Percentiles rank a stretch among this genome's conserved stretches.
Conservation (phyloP, 2,797 vertebrate species). For the Acomys russatus region DNA sequence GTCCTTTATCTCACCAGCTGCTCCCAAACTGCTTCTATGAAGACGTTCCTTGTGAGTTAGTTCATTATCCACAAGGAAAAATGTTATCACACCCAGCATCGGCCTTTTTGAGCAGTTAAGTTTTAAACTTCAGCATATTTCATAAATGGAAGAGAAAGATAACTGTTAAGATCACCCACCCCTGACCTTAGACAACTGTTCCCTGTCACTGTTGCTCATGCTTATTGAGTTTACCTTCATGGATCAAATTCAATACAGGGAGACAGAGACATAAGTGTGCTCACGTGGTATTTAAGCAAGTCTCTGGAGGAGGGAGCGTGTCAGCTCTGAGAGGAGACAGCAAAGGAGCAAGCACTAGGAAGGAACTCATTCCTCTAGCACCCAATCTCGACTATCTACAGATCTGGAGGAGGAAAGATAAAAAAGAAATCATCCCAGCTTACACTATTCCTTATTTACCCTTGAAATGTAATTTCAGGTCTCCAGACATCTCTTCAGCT, state of each 20-base stretch:
- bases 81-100: not conserved
- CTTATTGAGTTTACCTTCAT: not conserved
- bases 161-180: not conserved
- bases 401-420: not conserved
- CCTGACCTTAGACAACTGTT: not conserved
- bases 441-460: conserved; percentile 5
- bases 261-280: not conserved
- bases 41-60: not conserved
- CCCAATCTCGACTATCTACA: conserved; percentile 53
- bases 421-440: conserved; percentile 16
- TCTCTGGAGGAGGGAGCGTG: not conserved
- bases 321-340: not conserved
- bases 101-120: not conserved
- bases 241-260: not conserved
- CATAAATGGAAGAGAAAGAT: not conserved
- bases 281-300: conserved; percentile 19
- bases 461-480: conserved; percentile 51
- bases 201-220: not conserved
- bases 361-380: conserved; percentile 59
- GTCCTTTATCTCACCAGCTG: not conserved
- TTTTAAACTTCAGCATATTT: not conserved
- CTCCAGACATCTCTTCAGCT: not conserved
- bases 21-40: not conserved
- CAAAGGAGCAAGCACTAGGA: not conserved
- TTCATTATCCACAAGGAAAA: not conserved